Conservation (phyloP, 1,140 invertebrate genomes). For the Drosophila azteca region DNA sequence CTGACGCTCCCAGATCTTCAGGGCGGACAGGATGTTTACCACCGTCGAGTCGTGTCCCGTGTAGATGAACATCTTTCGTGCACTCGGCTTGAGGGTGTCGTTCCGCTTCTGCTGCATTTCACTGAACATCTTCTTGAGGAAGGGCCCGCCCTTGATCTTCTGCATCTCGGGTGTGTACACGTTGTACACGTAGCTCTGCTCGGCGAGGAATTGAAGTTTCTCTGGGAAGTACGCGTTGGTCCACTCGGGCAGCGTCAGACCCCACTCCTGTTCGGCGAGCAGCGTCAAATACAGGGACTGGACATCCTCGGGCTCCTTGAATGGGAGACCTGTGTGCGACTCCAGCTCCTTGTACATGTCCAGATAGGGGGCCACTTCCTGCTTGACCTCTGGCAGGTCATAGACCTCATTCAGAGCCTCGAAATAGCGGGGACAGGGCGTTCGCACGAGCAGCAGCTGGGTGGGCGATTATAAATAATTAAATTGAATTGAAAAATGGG, state of each 20-base stretch:
- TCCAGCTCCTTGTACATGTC: slow-evolving; percentile 85
- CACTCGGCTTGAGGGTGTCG: slow-evolving; percentile 84
- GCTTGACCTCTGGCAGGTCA: slow-evolving; percentile 84
- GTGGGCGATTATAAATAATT: not conserved
- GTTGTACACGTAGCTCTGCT: slow-evolving; percentile 86
- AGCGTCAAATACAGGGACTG: slow-evolving; percentile 87
- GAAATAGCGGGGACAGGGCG: slow-evolving; percentile 86
- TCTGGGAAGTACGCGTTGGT: slow-evolving; percentile 87
- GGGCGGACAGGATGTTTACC: slow-evolving; percentile 87
- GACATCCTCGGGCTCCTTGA: slow-evolving; percentile 87
- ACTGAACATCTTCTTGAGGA: slow-evolving; percentile 87
- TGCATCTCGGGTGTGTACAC: slow-evolving; percentile 86
- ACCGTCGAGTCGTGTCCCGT: slow-evolving; percentile 91
- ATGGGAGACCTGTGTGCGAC: slow-evolving; percentile 85
- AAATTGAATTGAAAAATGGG: not conserved
- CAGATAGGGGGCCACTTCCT: slow-evolving; percentile 84
- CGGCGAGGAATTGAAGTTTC: slow-evolving; percentile 85
- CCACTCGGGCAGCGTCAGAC: slow-evolving; percentile 87
- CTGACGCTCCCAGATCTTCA: slow-evolving; percentile 90
- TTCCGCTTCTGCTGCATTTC: slow-evolving; percentile 86
- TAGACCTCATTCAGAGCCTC: slow-evolving; percentile 85
- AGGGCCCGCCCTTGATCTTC: slow-evolving; percentile 86
- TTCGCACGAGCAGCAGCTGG: slow-evolving; percentile 86
- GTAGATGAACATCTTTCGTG: slow-evolving; percentile 88
- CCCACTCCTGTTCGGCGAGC: slow-evolving; percentile 86